A percentile compares a stretch with the other conserved stretches of the same genome.
phyloP scores from a whole-genome alignment of 2,797 vertebrate genomes.

The Danio albolineatus region DNA sequence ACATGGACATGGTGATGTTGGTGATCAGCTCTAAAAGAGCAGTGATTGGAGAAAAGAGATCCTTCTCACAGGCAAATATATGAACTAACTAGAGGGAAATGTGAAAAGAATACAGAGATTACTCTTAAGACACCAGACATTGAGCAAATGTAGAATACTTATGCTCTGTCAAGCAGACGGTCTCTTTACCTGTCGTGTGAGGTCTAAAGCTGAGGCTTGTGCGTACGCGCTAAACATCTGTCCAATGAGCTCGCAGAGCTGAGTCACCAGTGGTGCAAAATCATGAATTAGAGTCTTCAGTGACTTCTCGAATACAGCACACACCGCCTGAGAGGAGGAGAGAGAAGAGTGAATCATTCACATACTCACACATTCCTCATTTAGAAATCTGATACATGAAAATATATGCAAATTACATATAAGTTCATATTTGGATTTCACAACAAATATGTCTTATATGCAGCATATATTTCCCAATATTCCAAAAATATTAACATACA shows the following conservation, averaged over 20 bases:
- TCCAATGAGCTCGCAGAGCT: slow-evolving; percentile 95
- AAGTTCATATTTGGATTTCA: too few species aligned
- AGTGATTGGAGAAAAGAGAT: slow-evolving; percentile 85
- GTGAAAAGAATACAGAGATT: not conserved
- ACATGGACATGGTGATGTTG: slow-evolving; percentile 89
- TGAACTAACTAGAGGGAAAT: slow-evolving; percentile 86
- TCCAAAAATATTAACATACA: too few species aligned
- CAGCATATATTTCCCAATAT: too few species aligned
- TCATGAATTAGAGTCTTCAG: slow-evolving; percentile 93
- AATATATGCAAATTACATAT: too few species aligned
- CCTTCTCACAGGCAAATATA: slow-evolving; percentile 93
- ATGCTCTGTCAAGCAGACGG: not conserved
- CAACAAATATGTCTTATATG: too few species aligned
- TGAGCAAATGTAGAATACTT: not conserved
- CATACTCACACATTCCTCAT: not conserved
- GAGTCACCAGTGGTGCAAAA: slow-evolving; percentile 94
- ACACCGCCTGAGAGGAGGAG: slow-evolving; percentile 84
- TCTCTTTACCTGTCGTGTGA: slow-evolving; percentile 87
- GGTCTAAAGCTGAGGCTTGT: slow-evolving; percentile 93
- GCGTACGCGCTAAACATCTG: slow-evolving; percentile 95
- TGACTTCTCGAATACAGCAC: slow-evolving; percentile 94
- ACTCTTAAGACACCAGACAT: not conserved
- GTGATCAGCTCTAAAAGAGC: slow-evolving; percentile 88
- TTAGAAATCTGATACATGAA: too few species aligned
- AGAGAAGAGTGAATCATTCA: slow-evolving; percentile 38